phyloP scores from a whole-genome alignment of 2,888 invertebrate species.

The Holacanthella duospinosa region DNA sequence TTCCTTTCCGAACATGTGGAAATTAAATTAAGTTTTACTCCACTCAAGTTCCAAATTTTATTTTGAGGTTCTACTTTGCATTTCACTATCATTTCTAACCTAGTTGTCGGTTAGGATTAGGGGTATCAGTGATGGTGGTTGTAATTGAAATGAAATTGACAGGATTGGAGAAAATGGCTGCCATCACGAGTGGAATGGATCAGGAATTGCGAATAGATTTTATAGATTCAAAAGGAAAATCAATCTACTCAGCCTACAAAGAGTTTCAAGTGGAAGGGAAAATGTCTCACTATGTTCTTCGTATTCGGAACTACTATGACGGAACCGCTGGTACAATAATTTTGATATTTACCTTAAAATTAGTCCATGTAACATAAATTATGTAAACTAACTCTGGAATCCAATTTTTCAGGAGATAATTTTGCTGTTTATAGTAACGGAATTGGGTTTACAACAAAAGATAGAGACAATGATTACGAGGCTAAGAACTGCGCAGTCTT shows the following conservation, averaged over 20 bases:
- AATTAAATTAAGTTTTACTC: no score
- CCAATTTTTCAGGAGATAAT: not conserved
- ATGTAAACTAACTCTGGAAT: no score
- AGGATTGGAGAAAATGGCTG: not conserved
- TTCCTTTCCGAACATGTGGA: no score
- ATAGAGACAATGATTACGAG: not conserved
- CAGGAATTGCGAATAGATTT: not conserved
- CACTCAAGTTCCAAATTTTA: no score
- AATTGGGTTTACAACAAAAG: not conserved
- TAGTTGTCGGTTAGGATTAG: no score
- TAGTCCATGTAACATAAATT: no score
- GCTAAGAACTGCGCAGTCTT: not conserved
- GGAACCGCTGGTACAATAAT: not conserved
- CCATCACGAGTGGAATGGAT: not conserved
- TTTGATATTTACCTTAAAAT: not conserved
- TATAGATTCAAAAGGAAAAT: not conserved
- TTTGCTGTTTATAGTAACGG: not conserved
- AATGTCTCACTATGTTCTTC: not conserved
- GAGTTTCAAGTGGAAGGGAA: not conserved
- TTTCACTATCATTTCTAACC: no score
- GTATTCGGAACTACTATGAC: not conserved
- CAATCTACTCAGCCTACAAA: not conserved
- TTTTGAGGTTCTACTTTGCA: no score
- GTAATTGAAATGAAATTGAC: no score
- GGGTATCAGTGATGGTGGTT: no score